These are phyloP conservation scores for Typhlichthys eigenmanni DNA, from an alignment of 2,797 vertebrate genomes.

Conservation along the genomic window DNA sequence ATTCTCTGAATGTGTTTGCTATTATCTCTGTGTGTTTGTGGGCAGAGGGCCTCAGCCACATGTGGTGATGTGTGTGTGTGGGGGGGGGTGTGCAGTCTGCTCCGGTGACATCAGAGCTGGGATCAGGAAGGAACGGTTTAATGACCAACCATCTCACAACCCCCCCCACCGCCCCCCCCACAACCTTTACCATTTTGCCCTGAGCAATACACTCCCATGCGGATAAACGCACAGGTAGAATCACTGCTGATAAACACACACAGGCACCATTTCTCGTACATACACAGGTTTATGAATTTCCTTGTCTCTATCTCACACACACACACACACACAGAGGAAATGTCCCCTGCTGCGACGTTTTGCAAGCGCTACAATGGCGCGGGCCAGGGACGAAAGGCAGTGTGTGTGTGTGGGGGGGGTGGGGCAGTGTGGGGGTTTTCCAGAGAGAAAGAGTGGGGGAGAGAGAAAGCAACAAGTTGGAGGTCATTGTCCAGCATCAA, in stretches of 20 bases:
- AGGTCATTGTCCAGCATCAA: slow-evolving; percentile 76
- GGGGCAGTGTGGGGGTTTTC: slow-evolving; percentile 9
- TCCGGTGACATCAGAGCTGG: slow-evolving; percentile 63
- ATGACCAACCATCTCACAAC: slow-evolving; percentile 24
- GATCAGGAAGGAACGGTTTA: slow-evolving; percentile 58
- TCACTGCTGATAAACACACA: background rate
- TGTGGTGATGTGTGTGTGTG: slow-evolving; percentile 43
- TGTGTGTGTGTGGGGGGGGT: slow-evolving; percentile 4
- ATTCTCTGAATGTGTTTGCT: slow-evolving; percentile 63
- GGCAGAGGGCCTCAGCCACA: slow-evolving; percentile 58
- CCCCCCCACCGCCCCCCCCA: slow-evolving; percentile 3
- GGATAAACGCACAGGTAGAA: slow-evolving; percentile 21
- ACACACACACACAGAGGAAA: slow-evolving; percentile 14
- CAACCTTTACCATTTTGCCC: background rate
- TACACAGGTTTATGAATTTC: background rate
- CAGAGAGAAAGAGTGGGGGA: background rate
- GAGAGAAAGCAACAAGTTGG: slow-evolving; percentile 61
- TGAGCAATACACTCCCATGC: slow-evolving; percentile 13
- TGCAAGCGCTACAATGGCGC: slow-evolving; percentile 10
- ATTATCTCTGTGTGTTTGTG: slow-evolving; percentile 61
- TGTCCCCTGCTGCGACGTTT: slow-evolving; percentile 12
- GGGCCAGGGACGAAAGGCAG: background rate
- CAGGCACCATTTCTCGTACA: background rate
- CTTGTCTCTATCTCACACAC: background rate
- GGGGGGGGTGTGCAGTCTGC: slow-evolving; percentile 50